These are phyloP conservation scores for Lasioglossum oenotherae DNA, from an alignment of 2,888 invertebrate genomes.

Conservation along the genomic window DNA sequence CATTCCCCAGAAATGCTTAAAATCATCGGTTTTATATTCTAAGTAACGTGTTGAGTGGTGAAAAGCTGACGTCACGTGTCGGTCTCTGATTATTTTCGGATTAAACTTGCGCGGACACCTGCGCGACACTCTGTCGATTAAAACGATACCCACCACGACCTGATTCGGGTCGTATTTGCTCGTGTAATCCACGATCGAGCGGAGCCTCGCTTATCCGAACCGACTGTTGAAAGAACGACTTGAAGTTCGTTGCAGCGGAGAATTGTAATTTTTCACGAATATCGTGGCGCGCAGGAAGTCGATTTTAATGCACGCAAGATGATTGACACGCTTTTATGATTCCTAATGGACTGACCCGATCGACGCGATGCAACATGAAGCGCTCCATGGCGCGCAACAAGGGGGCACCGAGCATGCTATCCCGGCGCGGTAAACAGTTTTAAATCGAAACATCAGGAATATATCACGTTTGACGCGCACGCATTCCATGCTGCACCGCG, in stretches of 20 bases:
- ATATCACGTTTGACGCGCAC: constrained; percentile 72
- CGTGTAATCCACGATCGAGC: neutral
- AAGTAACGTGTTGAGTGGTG: too few species aligned
- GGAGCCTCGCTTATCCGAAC: neutral
- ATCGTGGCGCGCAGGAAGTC: constrained; percentile 42
- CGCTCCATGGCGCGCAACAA: constrained; percentile 51
- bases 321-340: constrained; percentile 63
- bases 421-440: constrained; percentile 61
- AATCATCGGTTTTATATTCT: too few species aligned
- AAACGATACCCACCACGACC: neutral
- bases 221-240: too few species aligned
- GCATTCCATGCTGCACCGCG: constrained; percentile 60
- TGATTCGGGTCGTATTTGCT: neutral
- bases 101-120: neutral
- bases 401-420: constrained; percentile 46
- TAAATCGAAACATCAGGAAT: constrained; percentile 68
- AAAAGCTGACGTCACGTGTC: neutral
- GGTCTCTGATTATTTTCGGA: neutral
- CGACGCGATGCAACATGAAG: constrained; percentile 46
- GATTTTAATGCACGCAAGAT: constrained; percentile 46
- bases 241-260: neutral
- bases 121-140: neutral
- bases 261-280: neutral
- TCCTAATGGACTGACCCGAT: constrained; percentile 41
- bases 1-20: too few species aligned